Conservation (phyloP, 2,888 invertebrate genomes). For the Melanchra persicariae region DNA sequence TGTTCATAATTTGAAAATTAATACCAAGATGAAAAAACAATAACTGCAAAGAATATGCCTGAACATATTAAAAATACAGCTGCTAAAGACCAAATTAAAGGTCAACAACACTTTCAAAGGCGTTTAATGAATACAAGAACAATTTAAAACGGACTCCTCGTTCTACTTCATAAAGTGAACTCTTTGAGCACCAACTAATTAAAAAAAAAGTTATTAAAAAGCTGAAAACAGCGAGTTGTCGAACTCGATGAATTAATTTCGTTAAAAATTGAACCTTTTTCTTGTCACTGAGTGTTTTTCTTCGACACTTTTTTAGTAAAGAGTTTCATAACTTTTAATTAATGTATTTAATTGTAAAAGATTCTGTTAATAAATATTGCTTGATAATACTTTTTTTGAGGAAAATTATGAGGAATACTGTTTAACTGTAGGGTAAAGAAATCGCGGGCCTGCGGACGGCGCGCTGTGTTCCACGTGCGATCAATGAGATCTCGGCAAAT, state of each 20-base stretch:
- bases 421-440: neutral
- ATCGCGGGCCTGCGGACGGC: no score
- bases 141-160: conserved; percentile 65
- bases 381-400: conserved; percentile 30
- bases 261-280: conserved; percentile 72
- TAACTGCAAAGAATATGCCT: neutral
- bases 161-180: conserved; percentile 65
- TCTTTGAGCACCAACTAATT: conserved; percentile 73
- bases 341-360: conserved; percentile 48
- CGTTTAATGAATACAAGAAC: conserved; percentile 71
- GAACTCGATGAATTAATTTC: conserved; percentile 83
- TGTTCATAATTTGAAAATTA: no score
- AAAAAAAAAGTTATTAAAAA: conserved; percentile 74
- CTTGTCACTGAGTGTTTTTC: conserved; percentile 71
- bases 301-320: conserved; percentile 51
- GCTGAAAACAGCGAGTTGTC: conserved; percentile 66
- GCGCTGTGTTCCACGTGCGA: no score
- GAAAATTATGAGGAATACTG: neutral
- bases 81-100: conserved; percentile 67
- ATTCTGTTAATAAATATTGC: conserved; percentile 34
- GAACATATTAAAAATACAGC: conserved; percentile 43
- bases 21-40: neutral
- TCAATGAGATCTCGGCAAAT: no score
- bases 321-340: conserved; percentile 58
- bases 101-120: conserved; percentile 70